Conservation (phyloP, 1,140 invertebrate genomes). For the Drosophila saltans region DNA sequence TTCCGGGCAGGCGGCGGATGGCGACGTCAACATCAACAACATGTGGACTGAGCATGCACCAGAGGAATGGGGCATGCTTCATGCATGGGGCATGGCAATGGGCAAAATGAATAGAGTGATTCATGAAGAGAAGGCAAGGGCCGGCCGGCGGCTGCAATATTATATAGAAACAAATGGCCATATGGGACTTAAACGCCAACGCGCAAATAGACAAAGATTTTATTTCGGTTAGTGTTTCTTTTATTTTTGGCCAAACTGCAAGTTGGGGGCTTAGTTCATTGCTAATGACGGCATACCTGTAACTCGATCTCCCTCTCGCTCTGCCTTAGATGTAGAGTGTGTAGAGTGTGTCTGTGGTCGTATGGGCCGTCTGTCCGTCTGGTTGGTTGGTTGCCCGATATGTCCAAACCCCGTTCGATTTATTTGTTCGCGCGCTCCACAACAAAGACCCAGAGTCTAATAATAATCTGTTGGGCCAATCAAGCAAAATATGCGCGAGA, state of each 20-base stretch:
- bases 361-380: slow-evolving; percentile 24
- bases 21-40: slow-evolving; percentile 50
- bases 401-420: slow-evolving; percentile 64
- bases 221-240: slow-evolving; percentile 13
- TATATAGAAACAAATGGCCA: slow-evolving; percentile 42
- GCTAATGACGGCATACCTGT: slow-evolving; percentile 79
- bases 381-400: slow-evolving; percentile 35
- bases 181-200: slow-evolving; percentile 66
- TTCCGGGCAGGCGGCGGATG: slow-evolving; percentile 64
- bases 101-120: slow-evolving; percentile 66
- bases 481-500: slow-evolving; percentile 82
- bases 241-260: slow-evolving; percentile 56
- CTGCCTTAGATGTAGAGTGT: too few relatives aligned
- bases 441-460: slow-evolving; percentile 66
- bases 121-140: slow-evolving; percentile 62
- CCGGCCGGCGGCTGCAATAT: slow-evolving; percentile 13
- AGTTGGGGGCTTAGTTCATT: slow-evolving; percentile 80
- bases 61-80: slow-evolving; percentile 21
- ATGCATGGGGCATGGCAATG: slow-evolving; percentile 31
- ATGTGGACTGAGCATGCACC: slow-evolving; percentile 47
- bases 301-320: slow-evolving; percentile 53
- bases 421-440: slow-evolving; percentile 74
- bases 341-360: background rate
- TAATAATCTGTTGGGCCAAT: slow-evolving; percentile 83
- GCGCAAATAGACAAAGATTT: slow-evolving; percentile 55